A percentile compares a stretch with the other conserved stretches of the same genome.
These are phyloP conservation scores for Plutella xylostella DNA, from an alignment of 2,888 invertebrate genomes.

Conservation along the genomic window DNA sequence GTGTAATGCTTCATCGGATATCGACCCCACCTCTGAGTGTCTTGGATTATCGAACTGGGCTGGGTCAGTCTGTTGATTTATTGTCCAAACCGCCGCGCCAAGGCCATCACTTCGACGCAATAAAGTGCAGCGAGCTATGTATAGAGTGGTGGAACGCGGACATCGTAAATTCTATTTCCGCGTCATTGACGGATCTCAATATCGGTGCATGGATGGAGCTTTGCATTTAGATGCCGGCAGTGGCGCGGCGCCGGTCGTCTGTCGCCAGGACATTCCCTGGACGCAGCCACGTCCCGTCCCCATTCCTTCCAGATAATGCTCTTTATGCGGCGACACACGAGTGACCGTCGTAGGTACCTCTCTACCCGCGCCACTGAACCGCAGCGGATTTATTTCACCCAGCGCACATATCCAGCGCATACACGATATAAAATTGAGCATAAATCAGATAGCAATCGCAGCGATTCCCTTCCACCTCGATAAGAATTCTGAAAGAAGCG, in stretches of 20 bases:
- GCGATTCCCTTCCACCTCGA: constrained; percentile 23
- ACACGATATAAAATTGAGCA: constrained; percentile 26
- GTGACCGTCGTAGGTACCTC: constrained; percentile 26
- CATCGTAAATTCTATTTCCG: constrained; percentile 54
- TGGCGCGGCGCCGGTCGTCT: constrained; percentile 26
- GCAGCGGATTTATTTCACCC: constrained; percentile 43
- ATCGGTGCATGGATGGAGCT: constrained; percentile 23
- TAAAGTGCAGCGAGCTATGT: constrained; percentile 17
- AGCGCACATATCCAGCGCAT: constrained; percentile 32
- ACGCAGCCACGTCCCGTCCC: constrained; percentile 27
- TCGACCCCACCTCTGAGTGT: background rate
- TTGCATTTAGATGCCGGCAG: constrained; percentile 47
- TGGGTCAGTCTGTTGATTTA: background rate
- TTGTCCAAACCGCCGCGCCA: constrained; percentile 31
- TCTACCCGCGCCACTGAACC: constrained; percentile 34
- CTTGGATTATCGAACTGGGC: background rate
- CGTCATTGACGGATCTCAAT: constrained; percentile 32
- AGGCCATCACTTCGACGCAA: constrained; percentile 51
- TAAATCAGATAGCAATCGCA: constrained; percentile 40
- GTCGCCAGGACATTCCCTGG: constrained; percentile 38
- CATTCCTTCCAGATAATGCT: constrained; percentile 32
- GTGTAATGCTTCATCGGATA: background rate
- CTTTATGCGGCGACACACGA: constrained; percentile 28
- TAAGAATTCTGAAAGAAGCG: constrained; percentile 35
- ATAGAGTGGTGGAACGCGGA: constrained; percentile 28